Base-by-base conservation (phyloP, 2,797 vertebrate species). In the Ptychadena robeensis region DNA sequence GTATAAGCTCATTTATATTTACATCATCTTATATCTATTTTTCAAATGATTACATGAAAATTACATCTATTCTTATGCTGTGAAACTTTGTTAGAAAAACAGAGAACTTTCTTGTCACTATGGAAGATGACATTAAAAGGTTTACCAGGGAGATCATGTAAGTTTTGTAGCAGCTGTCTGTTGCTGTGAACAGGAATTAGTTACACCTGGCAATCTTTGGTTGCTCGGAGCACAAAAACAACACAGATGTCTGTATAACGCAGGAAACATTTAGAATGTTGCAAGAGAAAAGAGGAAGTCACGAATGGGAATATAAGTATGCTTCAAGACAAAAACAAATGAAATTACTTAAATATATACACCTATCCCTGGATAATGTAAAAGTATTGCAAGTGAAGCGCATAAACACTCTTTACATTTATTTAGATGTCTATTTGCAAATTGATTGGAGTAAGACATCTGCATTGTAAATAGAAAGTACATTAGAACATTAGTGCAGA, bases 191-290 rank as follows among this genome's bases (percentile, higher is more conserved):
- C 73, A 75, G 59, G 64, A 76, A 76, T 76, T 65, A 76, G 59
- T 76, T 65, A 76, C 73, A 76, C 59, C 73, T 76, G 73, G 61
- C 73, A 76, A 65, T 76, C 73, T 64, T 38, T 31, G 59, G 73
- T 44, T 9, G 61, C 73, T 76, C 18, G 8, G 10, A 65, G 73
- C 73, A 76, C 22, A 44, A 65, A 65, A 53, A 40, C 25, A 40
- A 65, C 73, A 76, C 73, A 76, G 61, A 65, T 76, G 61, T 76
- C 61, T 76, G 18, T 30, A 66, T 44, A 65, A n/a, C 38, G 25
- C n/a, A 75, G 59, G 73, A 75, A 63, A 31, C 61, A 64, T 65
- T 65, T 65, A 31, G 61, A 76, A 28, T 65, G 12, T 44, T 76
- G 61, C 14, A 76, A 4, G 32, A 35, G 73, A 66, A 76, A 44